Evolutionary conservation across 1,140 invertebrate species (phyloP).

Genomic region (Portunus trituberculatus): DNA sequence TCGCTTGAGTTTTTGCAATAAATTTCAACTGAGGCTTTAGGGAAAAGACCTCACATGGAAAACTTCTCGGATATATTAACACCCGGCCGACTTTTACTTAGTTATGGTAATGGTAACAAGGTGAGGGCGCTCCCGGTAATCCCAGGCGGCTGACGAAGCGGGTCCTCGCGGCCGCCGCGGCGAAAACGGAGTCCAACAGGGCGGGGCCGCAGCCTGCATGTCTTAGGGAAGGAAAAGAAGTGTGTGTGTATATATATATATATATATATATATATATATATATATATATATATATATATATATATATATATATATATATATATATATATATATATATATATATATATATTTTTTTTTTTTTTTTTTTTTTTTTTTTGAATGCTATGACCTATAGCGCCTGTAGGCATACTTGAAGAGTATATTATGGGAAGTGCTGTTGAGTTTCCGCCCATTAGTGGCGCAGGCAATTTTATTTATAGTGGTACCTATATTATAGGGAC

Average conservation of each 20-base stretch:
- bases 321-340: slow-evolving; percentile 32
- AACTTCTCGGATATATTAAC: slow-evolving; percentile 23
- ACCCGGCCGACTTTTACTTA: slow-evolving; percentile 11
- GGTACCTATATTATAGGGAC: no score
- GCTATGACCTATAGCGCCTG: no score
- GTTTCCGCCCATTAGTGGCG: no score
- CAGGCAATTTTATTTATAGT: no score
- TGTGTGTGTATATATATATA: neutral
- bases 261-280: neutral
- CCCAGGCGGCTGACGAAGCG: neutral
- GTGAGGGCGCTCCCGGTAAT: neutral
- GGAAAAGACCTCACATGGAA: slow-evolving; percentile 13
- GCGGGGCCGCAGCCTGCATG: neutral
- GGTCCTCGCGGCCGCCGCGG: neutral
- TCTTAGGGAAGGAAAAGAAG: neutral
- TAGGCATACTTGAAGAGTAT: no score
- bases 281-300: slow-evolving; percentile 7
- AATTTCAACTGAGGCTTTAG: slow-evolving; percentile 22
- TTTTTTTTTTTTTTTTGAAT: no score
- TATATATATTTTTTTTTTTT: no score
- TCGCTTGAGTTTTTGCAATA: slow-evolving; percentile 13
- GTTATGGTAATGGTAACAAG: slow-evolving; percentile 22
- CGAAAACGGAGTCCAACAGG: neutral
- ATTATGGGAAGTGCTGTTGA: no score
- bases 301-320: slow-evolving; percentile 27